Conservation (phyloP, 2,113 vertebrate genomes). For the Poeciliopsis occidentalis region DNA sequence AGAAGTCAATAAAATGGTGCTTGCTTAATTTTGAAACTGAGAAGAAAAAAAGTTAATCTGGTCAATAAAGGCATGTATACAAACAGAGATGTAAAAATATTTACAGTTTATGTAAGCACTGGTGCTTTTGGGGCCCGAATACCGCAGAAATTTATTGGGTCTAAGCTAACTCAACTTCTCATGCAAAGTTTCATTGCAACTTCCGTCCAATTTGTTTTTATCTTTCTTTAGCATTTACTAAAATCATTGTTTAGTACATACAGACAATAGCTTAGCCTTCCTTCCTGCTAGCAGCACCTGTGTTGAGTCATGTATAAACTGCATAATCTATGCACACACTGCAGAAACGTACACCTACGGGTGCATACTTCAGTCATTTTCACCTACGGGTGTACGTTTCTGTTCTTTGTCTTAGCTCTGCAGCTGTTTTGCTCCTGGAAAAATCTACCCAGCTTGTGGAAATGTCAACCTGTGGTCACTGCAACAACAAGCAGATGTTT, state of each 20-base stretch:
- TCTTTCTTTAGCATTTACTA: too few relatives aligned
- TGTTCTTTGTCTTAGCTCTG: constrained; percentile 45
- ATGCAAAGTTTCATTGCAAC: too few relatives aligned
- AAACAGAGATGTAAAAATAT: too few relatives aligned
- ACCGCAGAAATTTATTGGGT: too few relatives aligned
- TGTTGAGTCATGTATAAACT: constrained; percentile 25
- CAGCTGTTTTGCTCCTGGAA: background rate
- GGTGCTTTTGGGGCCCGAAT: too few relatives aligned
- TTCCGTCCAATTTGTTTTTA: too few relatives aligned
- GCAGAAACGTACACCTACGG: background rate
- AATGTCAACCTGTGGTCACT: background rate
- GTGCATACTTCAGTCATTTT: too few relatives aligned
- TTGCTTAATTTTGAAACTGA: background rate
- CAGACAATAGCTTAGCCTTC: background rate
- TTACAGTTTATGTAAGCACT: too few relatives aligned
- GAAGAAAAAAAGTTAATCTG: background rate
- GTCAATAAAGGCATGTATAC: background rate
- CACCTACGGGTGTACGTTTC: constrained; percentile 45
- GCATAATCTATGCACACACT: background rate
- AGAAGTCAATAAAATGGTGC: background rate
- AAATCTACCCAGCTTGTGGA: background rate
- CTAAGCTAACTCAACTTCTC: too few relatives aligned
- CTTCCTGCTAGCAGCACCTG: constrained; percentile 15
- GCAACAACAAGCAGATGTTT: background rate
- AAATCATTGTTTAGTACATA: background rate